These are phyloP conservation scores for Xestia c-nigrum DNA, from an alignment of 2,888 invertebrate species.

Conservation along the genomic window DNA sequence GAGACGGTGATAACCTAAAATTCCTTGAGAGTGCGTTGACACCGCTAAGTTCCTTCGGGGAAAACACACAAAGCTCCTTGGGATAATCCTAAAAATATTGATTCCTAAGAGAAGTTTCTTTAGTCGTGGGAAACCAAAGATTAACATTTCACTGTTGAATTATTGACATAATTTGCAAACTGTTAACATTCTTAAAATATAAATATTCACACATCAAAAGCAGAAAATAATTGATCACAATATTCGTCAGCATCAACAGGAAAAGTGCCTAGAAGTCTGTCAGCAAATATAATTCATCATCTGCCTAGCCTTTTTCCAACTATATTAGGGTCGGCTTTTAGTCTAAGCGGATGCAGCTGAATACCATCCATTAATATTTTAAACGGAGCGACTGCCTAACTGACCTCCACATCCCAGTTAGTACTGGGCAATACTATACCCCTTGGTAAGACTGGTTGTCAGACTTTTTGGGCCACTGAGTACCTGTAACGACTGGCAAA, in stretches of 20 bases:
- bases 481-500: no score
- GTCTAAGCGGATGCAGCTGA: no score
- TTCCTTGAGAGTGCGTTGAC: slow-evolving; percentile 36
- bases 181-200: no score
- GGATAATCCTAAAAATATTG: neutral
- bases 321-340: no score
- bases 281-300: neutral
- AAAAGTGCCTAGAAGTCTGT: neutral
- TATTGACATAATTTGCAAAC: neutral
- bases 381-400: no score
- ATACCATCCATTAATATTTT: no score
- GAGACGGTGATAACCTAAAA: slow-evolving; percentile 30
- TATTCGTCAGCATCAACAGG: neutral
- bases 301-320: no score
- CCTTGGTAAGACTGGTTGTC: no score
- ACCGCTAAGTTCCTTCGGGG: slow-evolving; percentile 2
- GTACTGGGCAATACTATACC: no score
- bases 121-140: neutral
- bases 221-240: neutral
- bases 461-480: no score
- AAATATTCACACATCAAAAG: no score
- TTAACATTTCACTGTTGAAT: neutral
- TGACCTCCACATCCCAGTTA: no score
- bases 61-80: slow-evolving; percentile 6
- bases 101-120: neutral